Percentiles rank a stretch among this genome's conserved stretches.
These are phyloP conservation scores for Tromatobia lineatoria DNA, from an alignment of 2,888 invertebrate species.

Conservation along the genomic window DNA sequence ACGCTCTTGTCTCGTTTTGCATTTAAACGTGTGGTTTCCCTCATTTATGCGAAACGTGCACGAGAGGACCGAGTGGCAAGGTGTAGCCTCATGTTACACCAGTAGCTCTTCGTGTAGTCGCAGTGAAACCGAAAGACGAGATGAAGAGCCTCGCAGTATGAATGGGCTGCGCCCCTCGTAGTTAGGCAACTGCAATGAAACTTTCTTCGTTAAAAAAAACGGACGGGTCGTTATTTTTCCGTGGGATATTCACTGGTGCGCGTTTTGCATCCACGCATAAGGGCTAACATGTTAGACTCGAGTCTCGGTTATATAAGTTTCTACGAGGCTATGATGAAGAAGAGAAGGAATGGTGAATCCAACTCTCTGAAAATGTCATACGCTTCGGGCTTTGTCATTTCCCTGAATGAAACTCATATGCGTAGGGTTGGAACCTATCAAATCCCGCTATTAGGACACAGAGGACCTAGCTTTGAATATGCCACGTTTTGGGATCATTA, in stretches of 20 bases:
- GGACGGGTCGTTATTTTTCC: conserved; percentile 67
- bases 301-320: conserved; percentile 2
- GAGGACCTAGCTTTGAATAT: conserved; percentile 8
- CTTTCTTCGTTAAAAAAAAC: conserved; percentile 69
- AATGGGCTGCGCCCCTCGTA: conserved; percentile 61
- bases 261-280: neutral
- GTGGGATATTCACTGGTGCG: conserved; percentile 19
- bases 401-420: neutral
- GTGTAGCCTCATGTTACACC: conserved; percentile 36
- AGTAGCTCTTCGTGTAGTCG: conserved; percentile 20
- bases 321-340: conserved; percentile 11
- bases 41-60: conserved; percentile 60
- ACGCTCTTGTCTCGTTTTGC: conserved; percentile 72
- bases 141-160: conserved; percentile 64
- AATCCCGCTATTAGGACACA: conserved; percentile 36
- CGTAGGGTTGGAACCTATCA: neutral
- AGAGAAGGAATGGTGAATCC: neutral
- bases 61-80: conserved; percentile 11
- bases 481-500: conserved; percentile 3
- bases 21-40: conserved; percentile 75
- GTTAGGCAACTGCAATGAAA: conserved; percentile 62
- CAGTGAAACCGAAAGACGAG: conserved; percentile 30
- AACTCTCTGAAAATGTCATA: conserved; percentile 14
- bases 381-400: neutral
- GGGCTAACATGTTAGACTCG: conserved; percentile 7